phyloP scores from a whole-genome alignment of 2,113 vertebrate genomes.

The Colaptes auratus region DNA sequence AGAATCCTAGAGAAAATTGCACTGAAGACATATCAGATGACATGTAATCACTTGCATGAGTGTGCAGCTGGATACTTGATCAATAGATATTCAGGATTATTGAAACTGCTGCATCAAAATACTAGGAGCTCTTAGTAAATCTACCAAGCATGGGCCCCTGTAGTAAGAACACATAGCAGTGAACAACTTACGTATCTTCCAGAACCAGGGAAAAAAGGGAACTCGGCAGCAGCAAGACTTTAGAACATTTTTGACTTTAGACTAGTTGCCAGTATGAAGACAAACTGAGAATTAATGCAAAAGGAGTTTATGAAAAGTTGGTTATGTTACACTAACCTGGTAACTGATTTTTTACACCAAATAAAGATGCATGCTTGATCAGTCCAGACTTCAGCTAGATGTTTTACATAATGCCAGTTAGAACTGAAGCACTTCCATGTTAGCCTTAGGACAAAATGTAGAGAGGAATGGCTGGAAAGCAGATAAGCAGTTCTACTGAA shows the following conservation, averaged over 20 bases:
- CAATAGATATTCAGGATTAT: background rate
- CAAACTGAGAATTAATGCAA: background rate
- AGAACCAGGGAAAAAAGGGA: background rate
- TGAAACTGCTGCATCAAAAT: background rate
- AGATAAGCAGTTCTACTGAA: background rate
- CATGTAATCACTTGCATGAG: background rate
- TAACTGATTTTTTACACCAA: background rate
- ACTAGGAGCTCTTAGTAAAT: background rate
- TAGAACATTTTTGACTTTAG: background rate
- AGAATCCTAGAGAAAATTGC: background rate
- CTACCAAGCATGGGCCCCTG: background rate
- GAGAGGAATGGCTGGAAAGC: background rate
- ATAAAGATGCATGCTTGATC: background rate
- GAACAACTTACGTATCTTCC: background rate
- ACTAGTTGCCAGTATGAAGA: fast-evolving
- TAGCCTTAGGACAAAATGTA: background rate
- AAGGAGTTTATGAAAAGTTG: background rate
- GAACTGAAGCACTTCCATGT: background rate
- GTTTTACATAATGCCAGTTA: background rate
- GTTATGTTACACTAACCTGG: background rate
- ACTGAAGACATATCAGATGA: background rate
- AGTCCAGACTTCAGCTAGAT: background rate
- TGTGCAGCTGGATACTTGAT: background rate
- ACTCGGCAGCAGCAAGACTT: background rate
- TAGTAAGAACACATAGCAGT: background rate